phyloP scores from a whole-genome alignment of 2,113 vertebrate genomes.

The Cygnus buccinator region DNA sequence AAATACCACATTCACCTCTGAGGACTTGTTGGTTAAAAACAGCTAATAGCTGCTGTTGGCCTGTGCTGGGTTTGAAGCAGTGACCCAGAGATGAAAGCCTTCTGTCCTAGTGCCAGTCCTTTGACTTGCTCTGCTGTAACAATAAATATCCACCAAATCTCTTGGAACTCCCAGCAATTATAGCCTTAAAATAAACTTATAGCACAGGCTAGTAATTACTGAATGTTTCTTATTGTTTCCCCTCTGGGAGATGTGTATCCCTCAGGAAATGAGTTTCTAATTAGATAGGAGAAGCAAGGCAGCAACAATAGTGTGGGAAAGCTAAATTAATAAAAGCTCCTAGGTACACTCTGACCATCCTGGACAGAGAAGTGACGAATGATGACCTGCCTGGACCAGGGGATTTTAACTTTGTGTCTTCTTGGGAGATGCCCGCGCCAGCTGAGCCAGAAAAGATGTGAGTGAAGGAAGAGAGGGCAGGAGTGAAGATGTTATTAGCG shows the following conservation, averaged over 20 bases:
- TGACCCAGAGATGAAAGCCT: conserved; percentile 35
- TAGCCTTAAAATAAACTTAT: conserved; percentile 65
- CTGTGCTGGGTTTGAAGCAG: background rate
- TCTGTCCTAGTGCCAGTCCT: conserved; percentile 12
- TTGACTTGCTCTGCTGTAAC: conserved; percentile 19
- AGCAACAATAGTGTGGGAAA: conserved; percentile 64
- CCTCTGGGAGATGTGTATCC: conserved; percentile 45
- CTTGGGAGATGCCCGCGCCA: background rate
- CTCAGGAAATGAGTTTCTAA: conserved; percentile 71
- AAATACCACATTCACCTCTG: background rate
- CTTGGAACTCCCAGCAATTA: conserved; percentile 42
- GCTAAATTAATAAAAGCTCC: conserved; percentile 16
- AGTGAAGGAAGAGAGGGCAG: background rate
- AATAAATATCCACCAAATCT: conserved; percentile 58
- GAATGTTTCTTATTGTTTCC: conserved; percentile 62
- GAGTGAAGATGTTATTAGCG: background rate
- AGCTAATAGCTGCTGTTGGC: background rate
- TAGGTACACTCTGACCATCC: background rate
- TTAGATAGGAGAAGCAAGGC: conserved; percentile 41
- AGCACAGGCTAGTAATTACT: conserved; percentile 35
- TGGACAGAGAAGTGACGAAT: background rate
- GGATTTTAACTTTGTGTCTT: background rate
- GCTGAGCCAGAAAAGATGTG: background rate
- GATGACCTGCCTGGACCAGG: background rate
- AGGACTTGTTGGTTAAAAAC: background rate